Evolutionary conservation across 2,888 invertebrate genomes (phyloP).

Genomic region (Eledona agricola): DNA sequence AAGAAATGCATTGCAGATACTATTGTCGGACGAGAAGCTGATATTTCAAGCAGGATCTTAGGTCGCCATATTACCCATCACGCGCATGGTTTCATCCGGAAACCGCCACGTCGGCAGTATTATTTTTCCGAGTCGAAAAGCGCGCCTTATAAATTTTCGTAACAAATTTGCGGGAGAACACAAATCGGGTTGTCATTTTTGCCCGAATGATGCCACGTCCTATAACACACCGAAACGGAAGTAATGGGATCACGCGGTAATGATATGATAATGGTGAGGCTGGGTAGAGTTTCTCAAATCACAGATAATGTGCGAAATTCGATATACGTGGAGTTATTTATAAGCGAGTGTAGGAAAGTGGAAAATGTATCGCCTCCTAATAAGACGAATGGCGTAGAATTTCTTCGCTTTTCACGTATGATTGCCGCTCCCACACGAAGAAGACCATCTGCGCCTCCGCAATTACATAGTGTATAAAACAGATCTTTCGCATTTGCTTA

Average conservation of each 20-base stretch:
- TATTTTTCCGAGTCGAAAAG: slow-evolving; percentile 27
- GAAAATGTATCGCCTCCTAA: slow-evolving; percentile 34
- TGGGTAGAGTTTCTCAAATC: slow-evolving; percentile 35
- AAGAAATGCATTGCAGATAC: slow-evolving; percentile 42
- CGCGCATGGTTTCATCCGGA: slow-evolving; percentile 26
- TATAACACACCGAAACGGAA: slow-evolving; percentile 34
- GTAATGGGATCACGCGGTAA: slow-evolving; percentile 37
- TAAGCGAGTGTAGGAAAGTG: slow-evolving; percentile 20
- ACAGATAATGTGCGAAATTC: slow-evolving; percentile 37
- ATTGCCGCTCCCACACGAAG: slow-evolving; percentile 4
- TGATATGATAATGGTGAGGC: slow-evolving; percentile 36
- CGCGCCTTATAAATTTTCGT: slow-evolving; percentile 29
- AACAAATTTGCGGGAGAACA: slow-evolving; percentile 27
- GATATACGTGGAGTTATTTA: slow-evolving; percentile 38
- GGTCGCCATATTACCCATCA: slow-evolving; percentile 32
- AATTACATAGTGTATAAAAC: neutral
- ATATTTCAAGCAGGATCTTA: slow-evolving; percentile 33
- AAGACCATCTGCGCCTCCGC: neutral
- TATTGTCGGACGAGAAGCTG: slow-evolving; percentile 30
- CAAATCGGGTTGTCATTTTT: slow-evolving; percentile 38
- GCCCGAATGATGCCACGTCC: slow-evolving; percentile 26
- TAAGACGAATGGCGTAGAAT: slow-evolving; percentile 25
- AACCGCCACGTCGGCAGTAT: slow-evolving; percentile 26
- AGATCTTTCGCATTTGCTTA: too few species aligned
- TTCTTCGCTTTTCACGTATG: slow-evolving; percentile 14